Percentiles rank a stretch among this genome's conserved stretches.
These are phyloP conservation scores for Asbolus verrucosus DNA, from an alignment of 1,140 invertebrate genomes.

Conservation along the genomic window DNA sequence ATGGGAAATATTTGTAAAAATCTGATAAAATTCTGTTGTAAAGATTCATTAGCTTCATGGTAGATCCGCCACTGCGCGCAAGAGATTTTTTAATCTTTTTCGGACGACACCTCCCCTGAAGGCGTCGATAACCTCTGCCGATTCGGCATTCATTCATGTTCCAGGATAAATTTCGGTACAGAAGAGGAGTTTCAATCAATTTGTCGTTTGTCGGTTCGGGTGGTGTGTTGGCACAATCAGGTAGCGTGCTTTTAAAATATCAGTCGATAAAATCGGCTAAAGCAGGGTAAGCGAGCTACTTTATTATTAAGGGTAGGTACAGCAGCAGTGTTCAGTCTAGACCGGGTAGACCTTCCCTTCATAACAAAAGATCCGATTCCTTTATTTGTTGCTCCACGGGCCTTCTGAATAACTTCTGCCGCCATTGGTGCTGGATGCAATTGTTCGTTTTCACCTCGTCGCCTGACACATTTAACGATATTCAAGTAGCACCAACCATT, in stretches of 20 bases:
- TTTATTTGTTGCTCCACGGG: constrained; percentile 45
- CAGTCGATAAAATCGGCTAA: constrained; percentile 21
- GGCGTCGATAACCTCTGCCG: no score
- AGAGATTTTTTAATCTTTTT: no score
- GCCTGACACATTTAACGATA: constrained; percentile 46
- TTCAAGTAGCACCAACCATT: constrained; percentile 39
- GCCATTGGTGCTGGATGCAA: constrained; percentile 42
- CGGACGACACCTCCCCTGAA: no score
- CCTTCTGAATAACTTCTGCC: constrained; percentile 41
- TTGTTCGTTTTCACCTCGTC: constrained; percentile 35
- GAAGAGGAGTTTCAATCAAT: constrained; percentile 25
- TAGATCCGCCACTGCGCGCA: no score
- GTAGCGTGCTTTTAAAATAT: constrained; percentile 24
- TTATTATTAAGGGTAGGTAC: constrained; percentile 31
- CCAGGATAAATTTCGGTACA: not conserved
- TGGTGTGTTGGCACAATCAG: not conserved
- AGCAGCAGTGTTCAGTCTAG: constrained; percentile 16
- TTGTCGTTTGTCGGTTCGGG: constrained; percentile 5
- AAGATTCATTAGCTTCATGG: no score
- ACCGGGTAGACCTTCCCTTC: constrained; percentile 28
- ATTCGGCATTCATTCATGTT: no score
- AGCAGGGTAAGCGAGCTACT: constrained; percentile 12
- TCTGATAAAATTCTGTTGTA: no score
- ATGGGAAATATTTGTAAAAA: no score
- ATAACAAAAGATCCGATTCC: constrained; percentile 27